Conservation (phyloP, 2,113 vertebrate genomes). For the Hylia prasina region DNA sequence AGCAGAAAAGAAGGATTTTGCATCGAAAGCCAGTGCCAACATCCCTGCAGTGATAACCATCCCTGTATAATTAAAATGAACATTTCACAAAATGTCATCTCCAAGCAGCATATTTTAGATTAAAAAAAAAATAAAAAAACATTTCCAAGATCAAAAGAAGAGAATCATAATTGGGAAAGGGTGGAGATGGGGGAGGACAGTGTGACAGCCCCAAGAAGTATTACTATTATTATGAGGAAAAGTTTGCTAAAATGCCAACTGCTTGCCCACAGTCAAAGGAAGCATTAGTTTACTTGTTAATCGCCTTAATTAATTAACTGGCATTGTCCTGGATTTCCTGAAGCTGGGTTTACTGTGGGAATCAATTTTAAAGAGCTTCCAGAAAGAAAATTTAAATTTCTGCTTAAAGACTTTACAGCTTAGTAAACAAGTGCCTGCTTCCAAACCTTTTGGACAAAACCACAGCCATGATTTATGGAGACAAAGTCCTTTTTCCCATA, state of each 20-base stretch:
- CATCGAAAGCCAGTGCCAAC: constrained; percentile 3
- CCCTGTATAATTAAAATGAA: constrained; percentile 54
- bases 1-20: constrained; percentile 58
- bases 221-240: constrained; percentile 14
- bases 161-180: constrained; percentile 22
- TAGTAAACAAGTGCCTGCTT: constrained; percentile 25
- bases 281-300: constrained; percentile 39
- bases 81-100: constrained; percentile 50
- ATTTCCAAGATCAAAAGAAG: constrained; percentile 20
- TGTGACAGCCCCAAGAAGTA: constrained; percentile 8
- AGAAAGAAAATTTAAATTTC: constrained; percentile 31
- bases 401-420: constrained; percentile 10
- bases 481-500: not conserved
- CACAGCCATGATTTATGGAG: not conserved
- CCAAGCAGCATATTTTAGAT: constrained; percentile 28
- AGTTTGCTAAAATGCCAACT: constrained; percentile 44
- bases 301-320: constrained; percentile 63
- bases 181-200: not conserved
- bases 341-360: constrained; percentile 15
- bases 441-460: constrained; percentile 26
- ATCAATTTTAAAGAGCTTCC: constrained; percentile 54
- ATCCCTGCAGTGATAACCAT: constrained; percentile 54
- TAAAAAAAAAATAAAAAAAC: not conserved
- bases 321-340: constrained; percentile 45
- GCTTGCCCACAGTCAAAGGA: constrained; percentile 11